These are phyloP conservation scores for Macquaria ambigua DNA, from an alignment of 2,113 vertebrate species.

Conservation along the genomic window DNA sequence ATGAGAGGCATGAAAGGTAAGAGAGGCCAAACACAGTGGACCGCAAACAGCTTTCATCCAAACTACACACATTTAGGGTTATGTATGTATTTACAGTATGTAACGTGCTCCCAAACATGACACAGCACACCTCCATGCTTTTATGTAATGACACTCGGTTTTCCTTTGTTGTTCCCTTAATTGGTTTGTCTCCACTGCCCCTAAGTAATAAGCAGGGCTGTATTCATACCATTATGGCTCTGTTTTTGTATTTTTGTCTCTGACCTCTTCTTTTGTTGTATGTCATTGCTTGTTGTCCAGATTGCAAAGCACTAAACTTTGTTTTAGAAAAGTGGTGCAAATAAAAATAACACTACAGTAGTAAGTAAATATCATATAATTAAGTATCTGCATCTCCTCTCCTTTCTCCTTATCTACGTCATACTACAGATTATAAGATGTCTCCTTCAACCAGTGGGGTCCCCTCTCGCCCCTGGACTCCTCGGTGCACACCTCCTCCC, in stretches of 20 bases:
- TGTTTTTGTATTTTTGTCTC: background rate
- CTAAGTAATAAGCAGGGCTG: background rate
- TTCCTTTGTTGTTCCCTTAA: background rate
- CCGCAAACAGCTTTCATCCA: background rate
- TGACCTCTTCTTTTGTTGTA: conserved; percentile 2
- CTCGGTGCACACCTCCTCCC: conserved; percentile 86
- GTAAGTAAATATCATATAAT: conserved; percentile 41
- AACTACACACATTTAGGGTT: background rate
- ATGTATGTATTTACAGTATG: background rate
- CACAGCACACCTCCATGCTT: background rate
- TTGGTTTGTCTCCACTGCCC: background rate
- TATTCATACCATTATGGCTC: background rate
- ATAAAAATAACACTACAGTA: background rate
- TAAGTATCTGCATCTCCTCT: background rate
- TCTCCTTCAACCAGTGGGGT: conserved; percentile 79
- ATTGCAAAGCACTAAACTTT: background rate
- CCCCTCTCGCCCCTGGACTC: conserved; percentile 87
- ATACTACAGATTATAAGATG: conserved; percentile 87
- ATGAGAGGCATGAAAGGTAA: conserved; percentile 80
- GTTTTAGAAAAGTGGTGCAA: conserved; percentile 26
- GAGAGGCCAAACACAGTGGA: background rate
- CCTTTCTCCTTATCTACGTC: background rate
- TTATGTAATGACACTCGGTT: background rate
- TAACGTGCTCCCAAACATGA: too few relatives aligned
- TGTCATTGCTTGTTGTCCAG: conserved; percentile 9